phyloP scores from a whole-genome alignment of 2,113 vertebrate genomes.

The Gopherus flavomarginatus region DNA sequence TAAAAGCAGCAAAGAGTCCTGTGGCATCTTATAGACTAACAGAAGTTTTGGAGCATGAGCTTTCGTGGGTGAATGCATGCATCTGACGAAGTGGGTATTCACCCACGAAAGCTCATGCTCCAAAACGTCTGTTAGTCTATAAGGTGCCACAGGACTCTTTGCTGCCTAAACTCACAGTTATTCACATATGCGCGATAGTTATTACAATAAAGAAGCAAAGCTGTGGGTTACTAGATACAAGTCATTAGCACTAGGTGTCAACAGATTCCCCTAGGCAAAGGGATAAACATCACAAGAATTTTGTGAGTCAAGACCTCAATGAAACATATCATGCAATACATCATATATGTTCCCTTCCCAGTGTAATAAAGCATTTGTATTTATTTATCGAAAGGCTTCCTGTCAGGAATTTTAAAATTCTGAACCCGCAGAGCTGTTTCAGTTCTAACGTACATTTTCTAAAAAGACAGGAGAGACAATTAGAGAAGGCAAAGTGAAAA shows the following conservation, averaged over 20 bases:
- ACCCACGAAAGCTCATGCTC: too few relatives aligned
- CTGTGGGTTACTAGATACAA: background rate
- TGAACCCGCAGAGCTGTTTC: background rate
- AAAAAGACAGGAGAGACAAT: background rate
- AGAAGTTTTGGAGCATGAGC: too few relatives aligned
- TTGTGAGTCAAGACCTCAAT: background rate
- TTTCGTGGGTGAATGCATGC: too few relatives aligned
- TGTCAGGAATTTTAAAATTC: background rate
- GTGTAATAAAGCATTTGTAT: background rate
- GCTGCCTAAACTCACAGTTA: background rate
- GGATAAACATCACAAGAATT: background rate
- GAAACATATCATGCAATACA: background rate
- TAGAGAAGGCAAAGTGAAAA: background rate
- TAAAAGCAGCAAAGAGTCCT: too few relatives aligned
- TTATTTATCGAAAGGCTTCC: background rate
- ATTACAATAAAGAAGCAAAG: background rate
- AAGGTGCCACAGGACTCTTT: too few relatives aligned
- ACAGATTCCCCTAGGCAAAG: background rate
- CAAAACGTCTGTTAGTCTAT: too few relatives aligned
- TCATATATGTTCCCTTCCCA: background rate
- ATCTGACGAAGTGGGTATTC: too few relatives aligned
- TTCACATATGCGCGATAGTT: background rate
- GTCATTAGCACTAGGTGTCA: background rate
- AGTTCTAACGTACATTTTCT: background rate
- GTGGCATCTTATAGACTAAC: too few relatives aligned